phyloP scores from a whole-genome alignment of 2,797 vertebrate genomes.

The Phyllotis vaccarum region DNA sequence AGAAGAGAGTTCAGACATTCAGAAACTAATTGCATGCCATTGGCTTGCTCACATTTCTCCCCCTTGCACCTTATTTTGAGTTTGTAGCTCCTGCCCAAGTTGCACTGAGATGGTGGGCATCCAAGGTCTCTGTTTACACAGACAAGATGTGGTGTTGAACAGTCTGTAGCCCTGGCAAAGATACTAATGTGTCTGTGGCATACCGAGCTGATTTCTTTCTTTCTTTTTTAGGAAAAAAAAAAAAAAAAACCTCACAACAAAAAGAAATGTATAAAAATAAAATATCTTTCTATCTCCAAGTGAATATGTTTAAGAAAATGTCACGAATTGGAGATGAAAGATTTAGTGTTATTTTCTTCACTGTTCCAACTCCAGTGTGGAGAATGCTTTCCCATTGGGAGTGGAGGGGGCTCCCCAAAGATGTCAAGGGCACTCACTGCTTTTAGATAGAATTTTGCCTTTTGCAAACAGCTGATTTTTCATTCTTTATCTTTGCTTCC shows the following conservation, averaged over 20 bases:
- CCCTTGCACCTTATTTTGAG: not conserved
- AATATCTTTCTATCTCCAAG: constrained; percentile 42
- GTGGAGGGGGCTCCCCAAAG: no score
- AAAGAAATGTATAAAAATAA: constrained; percentile 25
- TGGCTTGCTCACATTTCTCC: not conserved
- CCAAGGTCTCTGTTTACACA: constrained; percentile 59
- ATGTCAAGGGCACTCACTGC: not conserved
- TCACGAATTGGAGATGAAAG: not conserved
- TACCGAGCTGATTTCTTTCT: not conserved
- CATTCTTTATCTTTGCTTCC: accelerated
- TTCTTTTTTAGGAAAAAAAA: not conserved
- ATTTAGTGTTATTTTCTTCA: not conserved
- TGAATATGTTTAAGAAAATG: constrained; percentile 30
- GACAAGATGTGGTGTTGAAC: not conserved
- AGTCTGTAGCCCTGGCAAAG: not conserved
- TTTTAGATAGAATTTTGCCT: not conserved
- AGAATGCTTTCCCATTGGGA: no score
- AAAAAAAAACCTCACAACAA: constrained; percentile 26
- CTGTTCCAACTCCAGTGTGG: not conserved
- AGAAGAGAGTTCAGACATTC: no score
- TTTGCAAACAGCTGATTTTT: not conserved
- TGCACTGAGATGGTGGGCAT: not conserved
- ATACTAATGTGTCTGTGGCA: constrained; percentile 55
- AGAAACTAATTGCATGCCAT: accelerated
- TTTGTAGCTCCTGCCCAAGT: not conserved